Percentiles rank a stretch among this genome's conserved stretches.
These are phyloP conservation scores for Chloroceryle inda DNA, from an alignment of 2,797 vertebrate species.

Conservation along the genomic window DNA sequence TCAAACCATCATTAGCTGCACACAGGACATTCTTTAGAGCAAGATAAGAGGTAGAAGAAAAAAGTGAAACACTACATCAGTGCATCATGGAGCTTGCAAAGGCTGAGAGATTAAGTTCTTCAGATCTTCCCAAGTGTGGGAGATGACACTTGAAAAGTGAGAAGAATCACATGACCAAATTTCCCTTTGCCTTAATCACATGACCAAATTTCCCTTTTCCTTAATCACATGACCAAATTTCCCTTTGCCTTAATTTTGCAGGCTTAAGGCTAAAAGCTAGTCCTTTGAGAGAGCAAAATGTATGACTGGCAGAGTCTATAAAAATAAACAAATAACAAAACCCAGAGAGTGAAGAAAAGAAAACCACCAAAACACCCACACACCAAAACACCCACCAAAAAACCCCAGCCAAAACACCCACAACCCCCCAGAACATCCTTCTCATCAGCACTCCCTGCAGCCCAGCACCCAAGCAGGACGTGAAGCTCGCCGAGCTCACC, in stretches of 20 bases:
- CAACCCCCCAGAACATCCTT: too few relatives aligned
- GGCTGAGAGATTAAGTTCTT: neutral
- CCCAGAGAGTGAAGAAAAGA: too few relatives aligned
- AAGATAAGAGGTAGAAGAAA: neutral
- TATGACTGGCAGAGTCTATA: neutral
- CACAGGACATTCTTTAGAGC: neutral
- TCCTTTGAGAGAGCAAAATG: neutral
- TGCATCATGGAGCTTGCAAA: neutral
- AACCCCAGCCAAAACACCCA: too few relatives aligned
- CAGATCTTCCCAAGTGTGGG: neutral
- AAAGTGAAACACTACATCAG: neutral
- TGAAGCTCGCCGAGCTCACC: slow-evolving; percentile 76
- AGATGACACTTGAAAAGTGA: neutral
- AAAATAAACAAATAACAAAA: neutral
- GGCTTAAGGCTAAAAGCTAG: neutral
- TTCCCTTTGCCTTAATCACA: too few relatives aligned
- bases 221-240: neutral
- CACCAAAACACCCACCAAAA: too few relatives aligned
- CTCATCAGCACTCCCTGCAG: too few relatives aligned
- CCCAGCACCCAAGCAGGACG: too few relatives aligned
- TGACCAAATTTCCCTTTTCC: neutral
- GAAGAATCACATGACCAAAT: neutral
- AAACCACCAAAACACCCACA: too few relatives aligned
- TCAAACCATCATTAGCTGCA: neutral
- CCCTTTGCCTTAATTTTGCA: neutral